Percentiles rank a stretch among this genome's conserved stretches.
These are phyloP conservation scores for Machimus atricapillus DNA, from an alignment of 2,888 invertebrate genomes.

Conservation along the genomic window DNA sequence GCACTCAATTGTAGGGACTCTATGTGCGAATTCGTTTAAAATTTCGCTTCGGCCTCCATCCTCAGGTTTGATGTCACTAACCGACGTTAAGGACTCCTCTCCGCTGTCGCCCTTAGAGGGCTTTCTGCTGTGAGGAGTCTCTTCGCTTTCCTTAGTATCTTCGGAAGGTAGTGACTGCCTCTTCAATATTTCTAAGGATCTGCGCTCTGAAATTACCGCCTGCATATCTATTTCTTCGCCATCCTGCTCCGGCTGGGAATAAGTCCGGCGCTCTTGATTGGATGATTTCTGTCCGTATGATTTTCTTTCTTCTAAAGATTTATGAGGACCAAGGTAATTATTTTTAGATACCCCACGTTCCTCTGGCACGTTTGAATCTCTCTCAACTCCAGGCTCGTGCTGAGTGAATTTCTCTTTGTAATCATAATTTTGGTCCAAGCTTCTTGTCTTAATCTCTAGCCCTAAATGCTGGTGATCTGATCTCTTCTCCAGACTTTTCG, in stretches of 20 bases:
- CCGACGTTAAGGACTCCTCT: slow-evolving; percentile 74
- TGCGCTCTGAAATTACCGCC: slow-evolving; percentile 68
- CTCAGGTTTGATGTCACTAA: slow-evolving; percentile 67
- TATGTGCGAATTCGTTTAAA: slow-evolving; percentile 60
- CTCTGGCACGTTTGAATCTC: slow-evolving; percentile 52
- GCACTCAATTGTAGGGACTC: slow-evolving; percentile 62
- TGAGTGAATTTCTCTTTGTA: slow-evolving; percentile 54
- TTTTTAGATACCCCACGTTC: slow-evolving; percentile 49
- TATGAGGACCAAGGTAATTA: slow-evolving; percentile 63
- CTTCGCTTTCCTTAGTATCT: slow-evolving; percentile 59
- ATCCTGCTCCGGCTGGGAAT: slow-evolving; percentile 51
- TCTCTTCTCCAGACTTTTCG: slow-evolving; percentile 73
- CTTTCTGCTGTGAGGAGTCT: slow-evolving; percentile 56
- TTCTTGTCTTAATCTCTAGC: slow-evolving; percentile 72
- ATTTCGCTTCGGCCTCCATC: slow-evolving; percentile 48
- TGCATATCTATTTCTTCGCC: slow-evolving; percentile 67
- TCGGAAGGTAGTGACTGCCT: slow-evolving; percentile 65
- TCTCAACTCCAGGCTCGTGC: slow-evolving; percentile 58
- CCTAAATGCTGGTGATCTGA: slow-evolving; percentile 68
- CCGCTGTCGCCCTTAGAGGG: slow-evolving; percentile 68
- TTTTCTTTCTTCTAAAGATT: slow-evolving; percentile 58
- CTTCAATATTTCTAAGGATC: slow-evolving; percentile 69
- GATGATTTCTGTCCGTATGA: not conserved
- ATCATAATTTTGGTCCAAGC: slow-evolving; percentile 71
- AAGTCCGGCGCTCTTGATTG: slow-evolving; percentile 38